Percentiles rank a stretch among this genome's conserved stretches.
phyloP scores from a whole-genome alignment of 2,113 vertebrate species.

The Parus major region DNA sequence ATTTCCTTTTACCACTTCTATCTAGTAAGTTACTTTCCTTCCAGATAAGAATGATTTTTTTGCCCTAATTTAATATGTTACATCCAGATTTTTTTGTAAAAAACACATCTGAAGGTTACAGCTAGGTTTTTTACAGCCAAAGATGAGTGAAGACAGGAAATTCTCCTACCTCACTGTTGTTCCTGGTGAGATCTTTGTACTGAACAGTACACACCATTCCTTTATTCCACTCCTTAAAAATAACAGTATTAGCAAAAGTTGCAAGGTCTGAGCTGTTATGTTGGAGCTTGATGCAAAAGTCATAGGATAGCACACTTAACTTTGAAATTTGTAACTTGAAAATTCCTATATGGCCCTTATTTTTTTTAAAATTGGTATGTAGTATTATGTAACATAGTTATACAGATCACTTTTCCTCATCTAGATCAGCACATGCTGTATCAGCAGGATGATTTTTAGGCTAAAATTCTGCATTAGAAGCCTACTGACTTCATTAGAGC shows the following conservation, averaged over 20 bases:
- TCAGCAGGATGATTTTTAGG: background rate
- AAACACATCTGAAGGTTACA: background rate
- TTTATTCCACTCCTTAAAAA: background rate
- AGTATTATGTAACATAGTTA: background rate
- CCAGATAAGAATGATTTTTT: background rate
- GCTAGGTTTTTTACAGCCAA: background rate
- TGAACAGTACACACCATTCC: background rate
- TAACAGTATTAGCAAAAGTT: background rate
- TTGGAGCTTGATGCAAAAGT: background rate
- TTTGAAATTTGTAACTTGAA: background rate
- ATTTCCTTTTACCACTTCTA: background rate
- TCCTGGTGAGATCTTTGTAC: background rate
- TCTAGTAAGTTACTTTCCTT: background rate
- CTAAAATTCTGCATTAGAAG: background rate
- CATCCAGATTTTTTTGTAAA: background rate
- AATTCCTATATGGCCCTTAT: background rate
- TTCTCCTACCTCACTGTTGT: background rate
- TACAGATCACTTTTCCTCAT: background rate
- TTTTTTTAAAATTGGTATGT: background rate
- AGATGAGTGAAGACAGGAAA: background rate
- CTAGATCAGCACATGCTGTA: background rate
- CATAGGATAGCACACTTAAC: background rate
- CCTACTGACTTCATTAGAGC: background rate
- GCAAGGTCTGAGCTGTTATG: background rate
- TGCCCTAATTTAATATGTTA: background rate